Evolutionary conservation across 2,797 vertebrate genomes (phyloP), one percentile per base, ranked within the genome.

Genomic region (Apodemus agrarius): DNA sequence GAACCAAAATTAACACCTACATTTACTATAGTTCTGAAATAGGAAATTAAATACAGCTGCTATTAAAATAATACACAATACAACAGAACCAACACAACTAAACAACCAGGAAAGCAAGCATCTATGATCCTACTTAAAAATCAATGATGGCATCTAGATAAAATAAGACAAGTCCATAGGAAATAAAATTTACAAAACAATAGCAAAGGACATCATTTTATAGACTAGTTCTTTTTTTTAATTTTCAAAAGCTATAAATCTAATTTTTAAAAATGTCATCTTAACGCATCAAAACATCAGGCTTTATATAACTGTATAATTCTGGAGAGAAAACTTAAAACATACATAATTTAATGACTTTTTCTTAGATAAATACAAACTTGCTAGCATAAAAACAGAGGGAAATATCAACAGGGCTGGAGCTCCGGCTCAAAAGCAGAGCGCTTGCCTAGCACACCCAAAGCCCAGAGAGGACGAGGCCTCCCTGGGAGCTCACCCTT

Each of bases 21-120:
- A 88, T 72, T 86, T 96, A 84, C 81, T 40, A 40, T 1, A 89
- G 31, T 83, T 80, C 94, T 88, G n/a, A n/a, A n/a, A 93, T 1
- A 92, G 26, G 34, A 95, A 92, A 89, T 83, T 80, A 81, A 95
- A 97, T 84, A 75, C 16, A 78, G 26, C 49, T 29, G 14, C 57
- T 90, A 43, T 43, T 74, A 96, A 96, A 97, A 89, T 29, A 91
- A 95, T 93, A 57, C 7, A 96, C 93, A 96, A 67, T 16, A 59
- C 49, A 85, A 90, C 1, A 65, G 10, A 84, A 82, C 34, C n/a
- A 88, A 87, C 26, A 29, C n/a, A 88, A 87, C 26, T 24, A 93
- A 95, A 57, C 1, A 95, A 92, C 43, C 34, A 31, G 89, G 16
- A 95, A 92, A 12, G 63, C 31, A 93, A 88, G 19, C 34, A 54